Conservation (phyloP, 2,888 invertebrate genomes). For the Dryobotodes eremita region DNA sequence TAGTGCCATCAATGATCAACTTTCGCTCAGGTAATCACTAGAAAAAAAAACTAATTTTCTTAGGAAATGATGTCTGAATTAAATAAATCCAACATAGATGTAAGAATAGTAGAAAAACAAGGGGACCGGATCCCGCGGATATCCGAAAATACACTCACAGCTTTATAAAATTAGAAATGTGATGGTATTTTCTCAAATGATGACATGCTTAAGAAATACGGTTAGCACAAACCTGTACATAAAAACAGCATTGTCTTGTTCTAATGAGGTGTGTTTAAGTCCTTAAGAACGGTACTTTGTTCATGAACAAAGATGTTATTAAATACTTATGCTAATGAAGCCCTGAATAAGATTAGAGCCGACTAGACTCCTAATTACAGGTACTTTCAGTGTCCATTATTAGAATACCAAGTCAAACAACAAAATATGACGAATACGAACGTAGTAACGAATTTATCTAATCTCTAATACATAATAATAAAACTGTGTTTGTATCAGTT, state of each 20-base stretch:
- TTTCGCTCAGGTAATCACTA: slow-evolving; percentile 18
- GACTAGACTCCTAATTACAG: slow-evolving; percentile 32
- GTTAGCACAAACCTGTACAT: slow-evolving; percentile 38
- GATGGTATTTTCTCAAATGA: slow-evolving; percentile 56
- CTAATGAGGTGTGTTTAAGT: slow-evolving; percentile 47
- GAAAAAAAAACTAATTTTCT: not conserved
- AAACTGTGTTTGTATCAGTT: slow-evolving; percentile 25
- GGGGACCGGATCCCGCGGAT: slow-evolving; percentile 64
- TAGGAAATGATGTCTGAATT: slow-evolving; percentile 18
- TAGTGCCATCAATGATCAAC: slow-evolving; percentile 21
- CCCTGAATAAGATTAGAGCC: slow-evolving; percentile 57
- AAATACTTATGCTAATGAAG: slow-evolving; percentile 59
- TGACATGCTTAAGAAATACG: slow-evolving; percentile 36
- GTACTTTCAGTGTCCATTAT: slow-evolving; percentile 29
- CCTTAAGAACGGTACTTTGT: slow-evolving; percentile 48
- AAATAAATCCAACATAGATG: slow-evolving; percentile 51
- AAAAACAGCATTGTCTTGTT: slow-evolving; percentile 51
- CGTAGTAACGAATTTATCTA: slow-evolving; percentile 14
- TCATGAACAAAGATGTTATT: slow-evolving; percentile 52
- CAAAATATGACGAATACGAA: slow-evolving; percentile 13
- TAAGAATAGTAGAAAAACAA: slow-evolving; percentile 60
- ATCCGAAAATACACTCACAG: slow-evolving; percentile 64
- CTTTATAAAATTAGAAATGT: slow-evolving; percentile 52
- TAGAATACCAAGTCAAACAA: slow-evolving; percentile 1
- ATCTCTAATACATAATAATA: slow-evolving; percentile 36